Evolutionary conservation across 2,888 invertebrate species (phyloP), one percentile per base, ranked within the genome.

Genomic region (Lydus trimaculatus): DNA sequence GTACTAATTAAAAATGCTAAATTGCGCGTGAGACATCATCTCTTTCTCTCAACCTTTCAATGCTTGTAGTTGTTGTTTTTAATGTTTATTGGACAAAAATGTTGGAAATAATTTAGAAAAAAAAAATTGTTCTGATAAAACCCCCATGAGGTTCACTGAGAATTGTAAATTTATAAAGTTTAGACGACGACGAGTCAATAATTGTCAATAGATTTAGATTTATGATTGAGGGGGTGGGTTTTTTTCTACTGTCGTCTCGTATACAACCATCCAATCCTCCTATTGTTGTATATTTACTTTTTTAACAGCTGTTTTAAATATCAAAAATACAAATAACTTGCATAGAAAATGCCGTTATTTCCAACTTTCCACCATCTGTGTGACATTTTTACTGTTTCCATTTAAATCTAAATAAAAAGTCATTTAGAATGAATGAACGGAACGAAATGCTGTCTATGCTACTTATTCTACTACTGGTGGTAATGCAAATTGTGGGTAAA

Each of bases 1-100:
- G 59, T 71, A 79, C 83, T 84, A 84, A 84, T 84, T 84, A 84
- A 84, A 83, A 84, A 83, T 84, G 83, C 82, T 84, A 83, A 84
- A 84, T 84, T 84, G 84, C 80, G 81, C 82, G 82, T 83, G 80
- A 82, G 82, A 82, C 78, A 73, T 48, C 67, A 31, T 23, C 60
- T 7, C 60, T 70, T 79, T 78, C 73, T 77, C 76, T 71, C 74
- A 74, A 78, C 78, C 78, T 76, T 78, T 78, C 77, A 62, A 58
- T 56, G 23, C 39, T 23, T 20, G n/a, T n/a, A n/a, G n/a, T 48
- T 0, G 6, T 20, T 8, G n/a, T 20, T 2, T 48, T 48, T 9
- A 9, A 23, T 48, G 20, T 48, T 48, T 4, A 6, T 43, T 17
- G 5, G 20, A 48, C 23, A 48, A 20, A 48, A 8, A 2, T 48